Base-by-base conservation (phyloP, 2,797 vertebrate genomes). In the Trematomus bernacchii region DNA sequence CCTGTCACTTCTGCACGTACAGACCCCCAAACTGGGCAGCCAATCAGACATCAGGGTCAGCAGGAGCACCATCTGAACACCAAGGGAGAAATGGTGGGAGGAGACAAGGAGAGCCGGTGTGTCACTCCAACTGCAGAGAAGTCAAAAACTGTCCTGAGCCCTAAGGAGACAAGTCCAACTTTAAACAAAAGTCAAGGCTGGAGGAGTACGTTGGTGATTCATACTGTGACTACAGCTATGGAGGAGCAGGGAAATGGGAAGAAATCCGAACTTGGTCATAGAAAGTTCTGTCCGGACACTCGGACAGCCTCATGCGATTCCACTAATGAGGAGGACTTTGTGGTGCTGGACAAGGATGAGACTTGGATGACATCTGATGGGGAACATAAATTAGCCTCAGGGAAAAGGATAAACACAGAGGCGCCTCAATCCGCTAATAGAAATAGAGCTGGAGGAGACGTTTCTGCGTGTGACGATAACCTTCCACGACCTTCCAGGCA, bases 311-410 rank as follows among this genome's bases (percentile, higher is more conserved):
- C 77, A 19, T 70, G 43, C 4, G 73, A 80, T 75, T 77, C 78
- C 21, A 48, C 65, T 10, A 80, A 80, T 18, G 87, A 91, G 19
- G 92, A 93, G 16, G 90, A 90, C 77, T 93, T 91, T 86, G 87
- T 85, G 47, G 77, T 90, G 44, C 80, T 89, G 2, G 87, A 94
- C 18, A 87, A 46, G 52, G 88, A 91, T 55, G 74, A 85, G 18
- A 74, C 79, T 8, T 87, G 81, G 83, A 72, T 11, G 9, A 46
- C 77, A n/a, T 77, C 72, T 16, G 80, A 85, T 4, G 64, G 65
- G 58, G 80, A 37, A 37, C 33, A 37, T 37, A 37, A 7, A 37
- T 37, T 10, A 11, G 5, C 33, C 19, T 73, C 44, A 33, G 71
- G 53, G 3, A 51, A 70, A 10, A 71, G 50, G 53, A 78, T 33